Conservation (phyloP, 2,797 vertebrate genomes). For the Platalea minor region DNA sequence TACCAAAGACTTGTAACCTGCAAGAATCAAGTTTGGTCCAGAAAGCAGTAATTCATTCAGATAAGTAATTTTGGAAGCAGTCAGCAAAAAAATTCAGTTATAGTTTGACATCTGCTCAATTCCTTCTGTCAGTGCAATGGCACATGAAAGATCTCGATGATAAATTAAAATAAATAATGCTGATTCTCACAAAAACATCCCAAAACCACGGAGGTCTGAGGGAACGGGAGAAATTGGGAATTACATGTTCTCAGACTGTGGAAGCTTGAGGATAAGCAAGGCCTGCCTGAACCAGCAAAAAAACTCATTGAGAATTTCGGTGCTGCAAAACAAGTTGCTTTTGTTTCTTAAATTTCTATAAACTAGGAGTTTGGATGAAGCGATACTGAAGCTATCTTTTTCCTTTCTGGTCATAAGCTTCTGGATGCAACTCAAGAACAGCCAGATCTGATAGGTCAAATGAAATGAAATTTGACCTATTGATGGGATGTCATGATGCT, state of each 20-base stretch:
- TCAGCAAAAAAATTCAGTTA: neutral
- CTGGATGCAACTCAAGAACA: neutral
- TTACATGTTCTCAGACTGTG: neutral
- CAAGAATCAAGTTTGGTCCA: neutral
- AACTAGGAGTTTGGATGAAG: neutral
- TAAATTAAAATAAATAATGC: neutral
- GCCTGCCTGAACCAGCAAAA: neutral
- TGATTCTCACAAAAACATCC: neutral
- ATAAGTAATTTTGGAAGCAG: neutral
- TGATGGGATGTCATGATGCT: neutral
- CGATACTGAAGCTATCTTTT: neutral
- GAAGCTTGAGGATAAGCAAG: neutral
- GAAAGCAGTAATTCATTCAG: neutral
- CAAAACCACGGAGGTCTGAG: neutral
- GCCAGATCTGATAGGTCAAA: neutral
- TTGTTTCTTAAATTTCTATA: neutral
- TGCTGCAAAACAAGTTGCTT: neutral
- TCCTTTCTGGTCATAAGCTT: neutral
- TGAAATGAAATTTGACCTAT: neutral
- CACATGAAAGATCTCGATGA: neutral
- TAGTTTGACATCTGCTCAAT: neutral
- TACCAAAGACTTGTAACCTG: neutral
- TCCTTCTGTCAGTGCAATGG: neutral
- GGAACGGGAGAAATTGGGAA: neutral
- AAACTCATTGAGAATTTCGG: neutral